A percentile compares a stretch with the other conserved stretches of the same genome.
Evolutionary conservation across 2,113 vertebrate genomes (phyloP).

Genomic region (Pagrus major): DNA sequence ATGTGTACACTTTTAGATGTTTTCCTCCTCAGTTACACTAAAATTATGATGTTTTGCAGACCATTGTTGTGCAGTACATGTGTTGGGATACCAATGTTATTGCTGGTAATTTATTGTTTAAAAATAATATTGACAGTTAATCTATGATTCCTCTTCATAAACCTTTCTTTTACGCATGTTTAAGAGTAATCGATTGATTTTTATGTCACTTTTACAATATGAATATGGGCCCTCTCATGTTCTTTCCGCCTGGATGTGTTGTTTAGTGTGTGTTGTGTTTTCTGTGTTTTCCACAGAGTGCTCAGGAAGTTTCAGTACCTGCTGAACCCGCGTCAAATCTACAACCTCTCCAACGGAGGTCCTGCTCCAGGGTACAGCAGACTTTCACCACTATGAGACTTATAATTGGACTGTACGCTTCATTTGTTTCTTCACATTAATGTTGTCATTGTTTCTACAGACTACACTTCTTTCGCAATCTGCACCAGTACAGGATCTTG

Average conservation of each 20-base stretch:
- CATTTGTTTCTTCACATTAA: background rate
- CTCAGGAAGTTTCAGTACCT: slow-evolving; percentile 93
- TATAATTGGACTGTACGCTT: background rate
- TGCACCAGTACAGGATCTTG: slow-evolving; percentile 88
- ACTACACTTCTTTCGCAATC: slow-evolving; percentile 89
- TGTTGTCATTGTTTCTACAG: slow-evolving; percentile 70
- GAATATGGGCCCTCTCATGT: background rate
- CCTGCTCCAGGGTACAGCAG: slow-evolving; percentile 86
- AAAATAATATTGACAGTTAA: too few species aligned
- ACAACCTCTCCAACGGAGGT: slow-evolving; percentile 90
- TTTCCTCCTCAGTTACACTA: too few species aligned
- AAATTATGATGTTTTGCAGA: too few species aligned
- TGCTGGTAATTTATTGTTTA: too few species aligned
- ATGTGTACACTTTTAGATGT: too few species aligned
- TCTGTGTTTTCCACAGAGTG: slow-evolving; percentile 81
- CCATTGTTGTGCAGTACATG: too few species aligned
- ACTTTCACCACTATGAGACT: background rate
- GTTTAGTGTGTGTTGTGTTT: background rate
- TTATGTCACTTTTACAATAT: background rate
- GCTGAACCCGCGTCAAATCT: slow-evolving; percentile 93
- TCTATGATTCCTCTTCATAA: too few species aligned
- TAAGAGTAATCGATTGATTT: background rate
- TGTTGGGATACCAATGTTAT: too few species aligned
- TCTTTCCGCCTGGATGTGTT: background rate
- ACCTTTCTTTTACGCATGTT: background rate